phyloP scores from a whole-genome alignment of 2,113 vertebrate species.

The Callopanchax toddi region DNA sequence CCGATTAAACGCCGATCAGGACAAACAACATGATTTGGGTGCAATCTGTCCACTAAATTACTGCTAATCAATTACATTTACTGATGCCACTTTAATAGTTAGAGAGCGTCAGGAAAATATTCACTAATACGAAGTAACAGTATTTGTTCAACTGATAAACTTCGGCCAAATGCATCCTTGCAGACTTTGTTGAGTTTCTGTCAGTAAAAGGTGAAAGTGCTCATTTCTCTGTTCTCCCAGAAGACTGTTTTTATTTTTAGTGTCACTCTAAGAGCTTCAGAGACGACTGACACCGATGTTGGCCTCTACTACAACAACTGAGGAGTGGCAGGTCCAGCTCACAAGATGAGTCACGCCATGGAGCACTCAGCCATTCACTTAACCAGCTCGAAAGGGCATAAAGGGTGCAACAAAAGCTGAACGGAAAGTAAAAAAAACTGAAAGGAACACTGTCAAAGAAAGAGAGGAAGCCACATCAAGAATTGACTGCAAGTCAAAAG shows the following conservation, averaged over 20 bases:
- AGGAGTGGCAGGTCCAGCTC: constrained; percentile 29
- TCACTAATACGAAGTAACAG: neutral
- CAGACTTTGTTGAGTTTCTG: constrained; percentile 1
- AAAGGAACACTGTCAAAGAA: constrained; percentile 10
- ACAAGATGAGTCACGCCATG: constrained; percentile 16
- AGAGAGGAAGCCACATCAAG: constrained; percentile 21
- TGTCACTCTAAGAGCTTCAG: constrained; percentile 18
- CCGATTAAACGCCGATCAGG: constrained; percentile 53
- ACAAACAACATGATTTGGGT: constrained; percentile 30
- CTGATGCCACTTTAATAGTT: too few species aligned
- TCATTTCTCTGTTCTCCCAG: neutral
- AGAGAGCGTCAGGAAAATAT: too few species aligned
- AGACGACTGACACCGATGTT: constrained; percentile 22
- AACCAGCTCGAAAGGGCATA: constrained; percentile 16
- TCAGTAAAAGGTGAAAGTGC: neutral
- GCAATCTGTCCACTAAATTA: constrained; percentile 8
- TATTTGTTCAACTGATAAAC: neutral
- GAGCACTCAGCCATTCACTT: constrained; percentile 41
- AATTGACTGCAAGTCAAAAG: constrained; percentile 35
- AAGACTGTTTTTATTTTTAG: neutral
- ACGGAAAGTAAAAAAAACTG: neutral
- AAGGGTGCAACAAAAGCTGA: constrained; percentile 24
- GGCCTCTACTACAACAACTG: constrained; percentile 34
- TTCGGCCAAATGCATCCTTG: neutral
- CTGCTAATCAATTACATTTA: too few species aligned